phyloP scores from a whole-genome alignment of 2,113 vertebrate genomes.

The Lethenteron reissneri region DNA sequence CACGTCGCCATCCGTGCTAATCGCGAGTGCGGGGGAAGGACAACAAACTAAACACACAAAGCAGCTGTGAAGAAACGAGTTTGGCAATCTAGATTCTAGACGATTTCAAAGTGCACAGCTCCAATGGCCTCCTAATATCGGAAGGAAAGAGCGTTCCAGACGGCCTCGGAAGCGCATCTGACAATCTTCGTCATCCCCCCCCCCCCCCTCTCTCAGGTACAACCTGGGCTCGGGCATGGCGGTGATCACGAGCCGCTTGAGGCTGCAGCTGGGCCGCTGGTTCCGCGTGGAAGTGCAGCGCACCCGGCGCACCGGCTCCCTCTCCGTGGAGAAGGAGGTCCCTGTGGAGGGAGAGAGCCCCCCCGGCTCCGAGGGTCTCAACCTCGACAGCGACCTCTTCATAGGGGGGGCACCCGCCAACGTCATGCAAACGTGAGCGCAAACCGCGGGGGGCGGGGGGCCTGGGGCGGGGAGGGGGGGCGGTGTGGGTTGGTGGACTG shows the following conservation, averaged over 20 bases:
- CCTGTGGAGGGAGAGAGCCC: constrained; percentile 57
- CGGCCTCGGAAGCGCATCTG: too few relatives aligned
- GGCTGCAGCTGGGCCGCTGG: constrained; percentile 47
- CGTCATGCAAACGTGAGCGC: constrained; percentile 37
- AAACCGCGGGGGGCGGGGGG: background rate
- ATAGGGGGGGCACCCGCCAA: constrained; percentile 53
- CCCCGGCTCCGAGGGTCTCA: constrained; percentile 64
- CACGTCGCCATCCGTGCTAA: too few relatives aligned
- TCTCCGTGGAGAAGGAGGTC: constrained; percentile 55
- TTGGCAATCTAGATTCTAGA: too few relatives aligned
- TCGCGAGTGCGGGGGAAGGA: too few relatives aligned
- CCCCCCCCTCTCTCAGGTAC: constrained; percentile 30
- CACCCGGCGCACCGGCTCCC: constrained; percentile 42
- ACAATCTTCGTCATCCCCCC: background rate
- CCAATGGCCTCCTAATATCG: too few relatives aligned
- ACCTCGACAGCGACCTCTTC: constrained; percentile 72
- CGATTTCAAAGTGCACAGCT: too few relatives aligned
- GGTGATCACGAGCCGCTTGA: constrained; percentile 38
- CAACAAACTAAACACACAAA: too few relatives aligned
- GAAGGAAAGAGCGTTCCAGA: too few relatives aligned
- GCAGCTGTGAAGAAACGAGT: too few relatives aligned
- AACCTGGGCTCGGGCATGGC: constrained; percentile 72
- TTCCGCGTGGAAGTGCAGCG: constrained; percentile 59
- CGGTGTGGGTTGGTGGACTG: too few relatives aligned
- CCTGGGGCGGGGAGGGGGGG: too few relatives aligned